Percentiles rank a stretch among this genome's conserved stretches.
These are phyloP conservation scores for Eupithecia insigniata DNA, from an alignment of 2,888 invertebrate species.

Conservation along the genomic window DNA sequence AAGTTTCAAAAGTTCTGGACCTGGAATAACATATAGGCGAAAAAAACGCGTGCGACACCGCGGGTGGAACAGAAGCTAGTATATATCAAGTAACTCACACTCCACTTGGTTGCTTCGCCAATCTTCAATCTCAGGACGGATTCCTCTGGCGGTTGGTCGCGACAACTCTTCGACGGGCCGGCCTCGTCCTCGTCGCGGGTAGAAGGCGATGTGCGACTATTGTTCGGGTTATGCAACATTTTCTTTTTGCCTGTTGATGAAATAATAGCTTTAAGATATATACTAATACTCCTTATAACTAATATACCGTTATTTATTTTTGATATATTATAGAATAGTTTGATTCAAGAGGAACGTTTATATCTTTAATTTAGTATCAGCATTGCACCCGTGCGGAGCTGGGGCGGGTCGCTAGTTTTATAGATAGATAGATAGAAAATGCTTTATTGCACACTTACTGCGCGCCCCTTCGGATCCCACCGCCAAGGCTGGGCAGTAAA, in stretches of 20 bases:
- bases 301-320: too few species aligned
- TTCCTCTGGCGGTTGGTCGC: conserved; percentile 36
- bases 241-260: conserved; percentile 81
- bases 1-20: too few species aligned
- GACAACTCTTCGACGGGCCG: conserved; percentile 30
- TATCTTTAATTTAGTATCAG: too few species aligned
- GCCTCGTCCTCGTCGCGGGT: conserved; percentile 72
- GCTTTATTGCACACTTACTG: too few species aligned
- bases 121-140: conserved; percentile 49
- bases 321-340: too few species aligned
- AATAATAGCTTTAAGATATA: neutral
- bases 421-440: too few species aligned
- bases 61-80: neutral
- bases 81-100: conserved; percentile 55
- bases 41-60: neutral
- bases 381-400: too few species aligned
- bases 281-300: too few species aligned
- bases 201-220: conserved; percentile 72
- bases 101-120: conserved; percentile 72
- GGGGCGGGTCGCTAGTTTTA: too few species aligned
- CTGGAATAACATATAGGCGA: neutral
- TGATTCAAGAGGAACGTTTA: too few species aligned
- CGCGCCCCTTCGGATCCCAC: neutral
- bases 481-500: too few species aligned
- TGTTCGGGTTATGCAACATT: conserved; percentile 59